phyloP scores from a whole-genome alignment of 2,113 vertebrate genomes.

The Phaethornis superciliosus region DNA sequence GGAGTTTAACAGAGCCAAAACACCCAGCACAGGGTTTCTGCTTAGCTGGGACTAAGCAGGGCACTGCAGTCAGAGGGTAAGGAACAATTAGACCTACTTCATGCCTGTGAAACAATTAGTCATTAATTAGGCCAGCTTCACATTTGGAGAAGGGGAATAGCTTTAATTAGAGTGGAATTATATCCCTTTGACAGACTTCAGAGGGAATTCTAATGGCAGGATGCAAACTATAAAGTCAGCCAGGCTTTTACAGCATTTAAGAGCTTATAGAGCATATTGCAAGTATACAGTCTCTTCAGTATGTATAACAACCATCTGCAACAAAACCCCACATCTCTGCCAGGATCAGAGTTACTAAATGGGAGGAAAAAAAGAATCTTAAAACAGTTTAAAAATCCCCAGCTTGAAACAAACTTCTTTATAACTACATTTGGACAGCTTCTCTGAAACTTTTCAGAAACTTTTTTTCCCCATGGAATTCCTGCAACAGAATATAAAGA shows the following conservation, averaged over 20 bases:
- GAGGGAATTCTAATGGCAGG: constrained; percentile 66
- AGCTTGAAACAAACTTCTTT: not conserved
- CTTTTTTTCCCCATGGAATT: not conserved
- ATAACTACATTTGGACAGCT: not conserved
- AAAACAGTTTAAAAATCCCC: constrained; percentile 14
- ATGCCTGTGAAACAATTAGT: constrained; percentile 51
- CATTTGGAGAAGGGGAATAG: constrained; percentile 32
- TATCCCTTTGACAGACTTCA: constrained; percentile 56
- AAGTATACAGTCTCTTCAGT: constrained; percentile 13
- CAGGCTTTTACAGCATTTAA: constrained; percentile 56
- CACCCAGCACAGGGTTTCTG: not conserved
- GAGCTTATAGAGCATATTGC: constrained; percentile 51
- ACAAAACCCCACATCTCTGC: not conserved
- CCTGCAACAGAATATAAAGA: not conserved
- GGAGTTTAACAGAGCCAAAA: not conserved
- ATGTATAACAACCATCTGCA: constrained; percentile 56
- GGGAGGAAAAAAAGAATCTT: not conserved
- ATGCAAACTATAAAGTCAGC: constrained; percentile 66
- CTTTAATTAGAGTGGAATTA: constrained; percentile 55
- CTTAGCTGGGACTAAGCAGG: not conserved
- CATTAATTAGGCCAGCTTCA: constrained; percentile 54
- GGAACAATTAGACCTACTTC: constrained; percentile 1
- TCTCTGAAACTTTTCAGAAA: not conserved
- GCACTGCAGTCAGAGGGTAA: not conserved
- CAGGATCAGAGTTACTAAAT: not conserved